Conservation (phyloP, 1,140 invertebrate species). For the Periplaneta americana region DNA sequence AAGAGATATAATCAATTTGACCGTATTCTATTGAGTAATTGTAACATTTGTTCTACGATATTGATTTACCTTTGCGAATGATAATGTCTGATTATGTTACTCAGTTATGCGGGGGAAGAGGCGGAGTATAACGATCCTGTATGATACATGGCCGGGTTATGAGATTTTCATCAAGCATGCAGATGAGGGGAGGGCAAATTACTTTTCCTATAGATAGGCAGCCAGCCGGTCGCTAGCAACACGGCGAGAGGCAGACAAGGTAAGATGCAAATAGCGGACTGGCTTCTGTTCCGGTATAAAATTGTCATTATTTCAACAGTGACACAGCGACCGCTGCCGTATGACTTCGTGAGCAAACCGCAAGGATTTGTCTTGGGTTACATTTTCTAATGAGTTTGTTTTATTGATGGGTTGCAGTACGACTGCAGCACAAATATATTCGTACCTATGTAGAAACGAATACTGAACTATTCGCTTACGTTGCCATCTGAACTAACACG, state of each 20-base stretch:
- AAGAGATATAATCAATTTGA: too few species aligned
- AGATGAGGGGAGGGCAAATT: slow-evolving; percentile 40
- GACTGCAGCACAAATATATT: too few species aligned
- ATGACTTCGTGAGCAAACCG: neutral
- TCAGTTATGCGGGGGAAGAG: too few species aligned
- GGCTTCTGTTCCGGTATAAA: neutral
- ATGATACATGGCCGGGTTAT: neutral
- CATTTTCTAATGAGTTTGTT: too few species aligned
- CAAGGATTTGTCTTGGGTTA: too few species aligned
- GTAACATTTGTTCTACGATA: too few species aligned
- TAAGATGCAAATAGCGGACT: neutral
- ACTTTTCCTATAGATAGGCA: slow-evolving; percentile 38
- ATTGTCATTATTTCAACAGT: slow-evolving; percentile 42
- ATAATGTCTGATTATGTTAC: neutral
- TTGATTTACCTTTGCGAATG: neutral
- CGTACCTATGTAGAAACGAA: too few species aligned
- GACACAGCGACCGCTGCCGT: slow-evolving; percentile 23
- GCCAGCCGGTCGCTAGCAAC: slow-evolving; percentile 22
- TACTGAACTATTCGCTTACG: too few species aligned
- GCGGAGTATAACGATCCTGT: neutral
- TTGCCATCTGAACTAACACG: too few species aligned
- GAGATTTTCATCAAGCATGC: slow-evolving; percentile 41
- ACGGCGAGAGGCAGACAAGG: neutral
- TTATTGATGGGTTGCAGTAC: too few species aligned
- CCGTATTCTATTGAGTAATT: neutral